Evolutionary conservation across 2,888 invertebrate species (phyloP), one percentile per base, ranked within the genome.

Genomic region (Tortrix viridana): DNA sequence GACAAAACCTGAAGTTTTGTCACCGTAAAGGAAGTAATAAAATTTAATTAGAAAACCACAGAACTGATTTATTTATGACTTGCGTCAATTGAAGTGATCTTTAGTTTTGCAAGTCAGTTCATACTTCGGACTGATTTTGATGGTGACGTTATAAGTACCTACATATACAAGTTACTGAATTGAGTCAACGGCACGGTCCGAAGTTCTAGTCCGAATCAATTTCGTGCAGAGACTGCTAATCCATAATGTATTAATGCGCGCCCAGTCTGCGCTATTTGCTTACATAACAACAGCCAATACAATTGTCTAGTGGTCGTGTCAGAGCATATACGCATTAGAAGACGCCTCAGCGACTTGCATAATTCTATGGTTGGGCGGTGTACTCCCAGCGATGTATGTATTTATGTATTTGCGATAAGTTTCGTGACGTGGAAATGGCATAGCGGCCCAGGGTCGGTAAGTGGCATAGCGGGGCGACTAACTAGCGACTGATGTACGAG

Each of bases 231-330:
- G 80, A 82, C 81, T 81, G 78, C 72, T 74, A 74, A 84, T 89
- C 87, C 85, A 88, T 89, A 77, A 89, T 88, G 79, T 82, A 88
- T 86, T 72, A 73, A 71, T 76, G 73, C 74, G 67, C 69, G 70
- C 71, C 71, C 77, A 65, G 69, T 69, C 80, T 80, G 81, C 82
- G 85, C 81, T 88, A 85, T 87, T 82, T 85, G 85, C 81, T 89
- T 88, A 88, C 87, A 88, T 88, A 89, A 89, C 79, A 84, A 71
- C 72, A 78, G 74, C 77, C 68, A 79, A 80, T 81, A 79, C 84
- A 82, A 84, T 83, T 82, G 84, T 84, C 83, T 85, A 81, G 80
- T 87, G 87, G 82, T 80, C 68, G 70, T 86, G 79, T 85, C 85
- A 80, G 84, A 76, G 76, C 88, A 89, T 89, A 86, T 88, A 85